Percentiles rank a stretch among this genome's conserved stretches.
phyloP scores from a whole-genome alignment of 1,140 invertebrate species.

The Agrypnia vestita region DNA sequence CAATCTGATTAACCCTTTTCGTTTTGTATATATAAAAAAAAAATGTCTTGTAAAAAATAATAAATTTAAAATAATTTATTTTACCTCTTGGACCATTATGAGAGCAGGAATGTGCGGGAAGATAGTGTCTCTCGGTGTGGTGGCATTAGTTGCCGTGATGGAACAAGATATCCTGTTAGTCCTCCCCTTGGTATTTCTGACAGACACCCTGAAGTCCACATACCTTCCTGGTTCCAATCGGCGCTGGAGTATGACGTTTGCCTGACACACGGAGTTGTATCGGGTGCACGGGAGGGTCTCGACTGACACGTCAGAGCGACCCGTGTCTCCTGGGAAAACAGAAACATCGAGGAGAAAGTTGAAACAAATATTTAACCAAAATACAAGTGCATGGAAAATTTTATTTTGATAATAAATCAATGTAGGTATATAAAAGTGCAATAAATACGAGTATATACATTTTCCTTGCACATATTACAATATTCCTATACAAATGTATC shows the following conservation, averaged over 20 bases:
- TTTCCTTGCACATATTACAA: too few species aligned
- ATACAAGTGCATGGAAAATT: not conserved
- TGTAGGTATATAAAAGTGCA: too few species aligned
- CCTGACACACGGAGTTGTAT: slow-evolving; percentile 88
- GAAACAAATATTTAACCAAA: not conserved
- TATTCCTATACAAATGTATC: too few species aligned
- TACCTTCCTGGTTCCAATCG: slow-evolving; percentile 83
- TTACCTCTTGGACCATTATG: slow-evolving; percentile 86
- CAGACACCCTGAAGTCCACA: slow-evolving; percentile 86
- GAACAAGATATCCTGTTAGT: slow-evolving; percentile 84
- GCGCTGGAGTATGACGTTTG: slow-evolving; percentile 85
- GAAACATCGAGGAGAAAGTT: slow-evolving; percentile 12
- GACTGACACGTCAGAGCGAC: slow-evolving; percentile 81
- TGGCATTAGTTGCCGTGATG: slow-evolving; percentile 87
- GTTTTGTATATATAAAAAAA: too few species aligned
- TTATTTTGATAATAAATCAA: too few species aligned
- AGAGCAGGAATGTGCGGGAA: slow-evolving; percentile 89
- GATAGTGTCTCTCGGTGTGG: slow-evolving; percentile 83
- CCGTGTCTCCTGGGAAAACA: slow-evolving; percentile 72
- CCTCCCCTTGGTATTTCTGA: slow-evolving; percentile 84
- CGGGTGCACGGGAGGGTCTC: slow-evolving; percentile 86
- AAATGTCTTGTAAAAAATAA: not conserved
- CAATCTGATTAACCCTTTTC: too few species aligned
- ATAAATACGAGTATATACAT: too few species aligned
- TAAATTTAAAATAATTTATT: slow-evolving; percentile 45